These are phyloP conservation scores for Argyresthia albistria DNA, from an alignment of 2,888 invertebrate species.

Conservation along the genomic window DNA sequence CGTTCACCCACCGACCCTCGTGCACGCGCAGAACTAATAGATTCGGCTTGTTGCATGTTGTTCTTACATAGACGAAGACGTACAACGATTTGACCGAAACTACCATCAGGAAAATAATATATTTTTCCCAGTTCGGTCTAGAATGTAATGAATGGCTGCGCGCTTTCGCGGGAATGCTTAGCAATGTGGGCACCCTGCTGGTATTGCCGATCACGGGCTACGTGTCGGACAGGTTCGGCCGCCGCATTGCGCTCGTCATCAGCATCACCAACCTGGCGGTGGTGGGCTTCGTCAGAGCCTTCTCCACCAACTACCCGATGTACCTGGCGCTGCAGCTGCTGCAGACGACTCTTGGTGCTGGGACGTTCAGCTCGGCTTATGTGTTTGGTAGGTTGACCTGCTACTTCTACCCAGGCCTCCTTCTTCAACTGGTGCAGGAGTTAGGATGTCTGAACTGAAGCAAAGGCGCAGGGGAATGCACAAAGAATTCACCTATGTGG, in stretches of 20 bases:
- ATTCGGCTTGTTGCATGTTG: too few species aligned
- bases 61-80: too few species aligned
- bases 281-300: slow-evolving; percentile 66
- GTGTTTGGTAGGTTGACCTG: slow-evolving; percentile 33
- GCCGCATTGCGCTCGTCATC: slow-evolving; percentile 59
- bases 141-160: slow-evolving; percentile 80
- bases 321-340: slow-evolving; percentile 64
- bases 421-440: too few species aligned
- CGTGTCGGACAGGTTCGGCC: slow-evolving; percentile 76
- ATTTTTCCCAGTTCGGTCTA: slow-evolving; percentile 75
- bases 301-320: slow-evolving; percentile 69
- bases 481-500: too few species aligned
- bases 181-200: slow-evolving; percentile 78
- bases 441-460: too few species aligned
- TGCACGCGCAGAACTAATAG: too few species aligned
- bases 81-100: too few species aligned
- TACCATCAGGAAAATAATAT: too few species aligned
- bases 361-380: slow-evolving; percentile 65
- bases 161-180: slow-evolving; percentile 79
- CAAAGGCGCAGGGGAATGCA: too few species aligned
- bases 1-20: too few species aligned
- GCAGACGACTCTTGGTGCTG: slow-evolving; percentile 66
- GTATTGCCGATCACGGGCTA: slow-evolving; percentile 78
- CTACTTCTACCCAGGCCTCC: too few species aligned
- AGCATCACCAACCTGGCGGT: slow-evolving; percentile 52